Conservation (phyloP, 1,140 invertebrate species). For the Penaeus indicus region DNA sequence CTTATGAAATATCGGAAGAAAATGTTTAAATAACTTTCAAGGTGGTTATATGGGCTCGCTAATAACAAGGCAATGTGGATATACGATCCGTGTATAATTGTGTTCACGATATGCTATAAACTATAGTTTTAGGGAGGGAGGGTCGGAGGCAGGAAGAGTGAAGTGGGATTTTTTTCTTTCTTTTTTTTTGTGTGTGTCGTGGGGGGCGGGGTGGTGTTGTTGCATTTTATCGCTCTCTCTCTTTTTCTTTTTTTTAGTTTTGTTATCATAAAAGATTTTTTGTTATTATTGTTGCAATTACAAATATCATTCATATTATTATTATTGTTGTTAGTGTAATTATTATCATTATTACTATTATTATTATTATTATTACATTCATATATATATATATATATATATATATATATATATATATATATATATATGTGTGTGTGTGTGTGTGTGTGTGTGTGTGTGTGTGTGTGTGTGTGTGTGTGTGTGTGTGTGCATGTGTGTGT, state of each 20-base stretch:
- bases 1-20: neutral
- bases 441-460: neutral
- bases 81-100: conserved; percentile 27
- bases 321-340: too few species aligned
- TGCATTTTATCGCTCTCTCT: too few species aligned
- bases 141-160: neutral
- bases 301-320: too few species aligned
- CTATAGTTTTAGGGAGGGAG: neutral
- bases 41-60: conserved; percentile 23
- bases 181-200: too few species aligned
- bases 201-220: too few species aligned
- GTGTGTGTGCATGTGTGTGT: neutral
- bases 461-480: conserved; percentile 3
- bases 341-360: too few species aligned
- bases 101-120: conserved; percentile 7
- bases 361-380: neutral
- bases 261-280: too few species aligned
- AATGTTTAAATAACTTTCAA: conserved; percentile 19
- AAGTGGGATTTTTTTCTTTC: too few species aligned
- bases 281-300: too few species aligned
- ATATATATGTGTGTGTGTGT: conserved; percentile 7
- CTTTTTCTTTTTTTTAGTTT: too few species aligned
- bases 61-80: conserved; percentile 12
- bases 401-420: conserved; percentile 40
- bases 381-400: conserved; percentile 41